Evolutionary conservation across 1,140 invertebrate species (phyloP), one percentile per base, ranked within the genome.

Genomic region (Zeugodacus cucurbitae): DNA sequence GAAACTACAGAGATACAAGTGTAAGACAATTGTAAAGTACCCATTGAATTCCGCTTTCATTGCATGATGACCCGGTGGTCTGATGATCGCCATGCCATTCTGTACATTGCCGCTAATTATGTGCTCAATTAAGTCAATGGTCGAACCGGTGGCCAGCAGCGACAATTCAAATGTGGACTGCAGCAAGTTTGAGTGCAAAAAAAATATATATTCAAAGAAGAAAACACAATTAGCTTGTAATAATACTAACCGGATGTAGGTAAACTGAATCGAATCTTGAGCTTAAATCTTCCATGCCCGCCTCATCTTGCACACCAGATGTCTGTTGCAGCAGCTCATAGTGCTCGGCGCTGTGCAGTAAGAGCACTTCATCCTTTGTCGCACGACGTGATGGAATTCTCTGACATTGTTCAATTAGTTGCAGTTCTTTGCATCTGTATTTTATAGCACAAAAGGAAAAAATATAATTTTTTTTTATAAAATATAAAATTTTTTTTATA

Each of bases 61-160:
- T 5, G 99, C 98, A 95, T 99, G 99, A 94, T 99, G 99, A 32
- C 99, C 99, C 14, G 99, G 98, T 62, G 99, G 98, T 89, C 98
- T 96, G 88, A 94, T 95, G 89, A 95, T 93, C 26, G 97, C 98
- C 95, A 98, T 97, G 74, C 98, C 98, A 95, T 98, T 98, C 91
- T 97, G 96, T 2, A 97, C 93, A 90, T 95, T 94, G 7, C 96
- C 95, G 88, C 94, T 94, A 32, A 96, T 94, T 88, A 99, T 94
- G 64, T 95, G 94, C 90, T 97, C 95, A 22, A 98, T 95, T 90
- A 99, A 94, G 90, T 98, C 96, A 32, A 98, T 96, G 1, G 96
- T 96, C 64, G 96, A 97, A 10, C 98, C 98, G 4, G 96, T 96
- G 34, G 98, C 95, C 88, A 97, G 91, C 10, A 97, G 93, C 0